Evolutionary conservation across 2,888 invertebrate genomes (phyloP).

Genomic region (Chrysolina americana): DNA sequence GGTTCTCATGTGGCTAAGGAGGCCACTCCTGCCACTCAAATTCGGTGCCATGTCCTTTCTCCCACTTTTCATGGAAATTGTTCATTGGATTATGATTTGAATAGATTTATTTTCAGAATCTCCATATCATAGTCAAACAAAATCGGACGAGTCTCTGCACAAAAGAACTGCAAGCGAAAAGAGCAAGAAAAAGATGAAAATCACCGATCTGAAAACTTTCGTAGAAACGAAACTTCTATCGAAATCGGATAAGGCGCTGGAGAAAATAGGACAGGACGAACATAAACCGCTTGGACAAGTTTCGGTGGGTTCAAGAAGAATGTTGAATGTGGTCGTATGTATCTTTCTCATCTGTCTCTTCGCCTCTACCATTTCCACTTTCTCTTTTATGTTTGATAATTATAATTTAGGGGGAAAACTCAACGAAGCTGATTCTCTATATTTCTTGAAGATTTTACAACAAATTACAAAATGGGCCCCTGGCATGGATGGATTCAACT

Average conservation of each 20-base stretch:
- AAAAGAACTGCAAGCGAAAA: slow-evolving; percentile 85
- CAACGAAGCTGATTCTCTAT: background rate
- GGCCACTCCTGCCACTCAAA: no score
- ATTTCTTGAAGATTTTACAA: no score
- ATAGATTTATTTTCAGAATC: slow-evolving; percentile 67
- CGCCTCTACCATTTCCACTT: slow-evolving; percentile 35
- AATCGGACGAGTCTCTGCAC: slow-evolving; percentile 70
- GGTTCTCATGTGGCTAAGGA: no score
- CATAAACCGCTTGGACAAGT: slow-evolving; percentile 72
- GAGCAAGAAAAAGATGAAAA: slow-evolving; percentile 79
- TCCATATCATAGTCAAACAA: slow-evolving; percentile 67
- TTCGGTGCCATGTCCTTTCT: no score
- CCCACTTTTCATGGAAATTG: no score
- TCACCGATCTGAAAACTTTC: slow-evolving; percentile 91
- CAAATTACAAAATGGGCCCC: no score
- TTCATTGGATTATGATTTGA: no score
- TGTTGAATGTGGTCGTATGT: slow-evolving; percentile 66
- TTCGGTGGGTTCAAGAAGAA: slow-evolving; percentile 75
- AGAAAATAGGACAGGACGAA: slow-evolving; percentile 89
- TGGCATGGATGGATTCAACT: no score
- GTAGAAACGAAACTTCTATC: slow-evolving; percentile 93
- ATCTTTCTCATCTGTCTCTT: slow-evolving; percentile 51
- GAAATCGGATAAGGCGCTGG: slow-evolving; percentile 91
- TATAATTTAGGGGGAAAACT: background rate
- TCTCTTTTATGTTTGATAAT: background rate